Conservation (phyloP, 1,140 invertebrate species). For the Drosophila bifasciata region DNA sequence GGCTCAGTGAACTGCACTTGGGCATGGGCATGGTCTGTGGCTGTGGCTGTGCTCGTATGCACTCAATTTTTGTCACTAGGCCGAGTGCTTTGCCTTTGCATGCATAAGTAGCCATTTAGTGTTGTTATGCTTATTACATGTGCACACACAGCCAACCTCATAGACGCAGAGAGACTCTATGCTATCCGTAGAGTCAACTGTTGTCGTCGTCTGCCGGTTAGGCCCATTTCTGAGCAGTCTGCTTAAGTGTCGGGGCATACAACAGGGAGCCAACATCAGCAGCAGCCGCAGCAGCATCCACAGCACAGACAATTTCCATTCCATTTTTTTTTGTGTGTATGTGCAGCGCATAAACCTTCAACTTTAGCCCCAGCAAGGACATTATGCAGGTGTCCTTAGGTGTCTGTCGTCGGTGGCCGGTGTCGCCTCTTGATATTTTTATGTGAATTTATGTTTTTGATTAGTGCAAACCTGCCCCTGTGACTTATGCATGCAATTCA, state of each 20-base stretch:
- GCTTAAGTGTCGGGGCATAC: constrained; percentile 59
- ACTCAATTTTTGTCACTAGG: constrained; percentile 69
- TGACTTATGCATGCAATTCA: constrained; percentile 74
- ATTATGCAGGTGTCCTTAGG: constrained; percentile 63
- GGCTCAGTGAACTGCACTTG: constrained; percentile 70
- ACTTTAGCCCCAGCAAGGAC: constrained; percentile 69
- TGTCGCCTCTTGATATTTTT: constrained; percentile 62
- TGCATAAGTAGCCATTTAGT: constrained; percentile 80
- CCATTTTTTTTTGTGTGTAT: constrained; percentile 71
- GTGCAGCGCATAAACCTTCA: constrained; percentile 79
- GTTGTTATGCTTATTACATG: constrained; percentile 79
- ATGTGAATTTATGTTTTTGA: constrained; percentile 83
- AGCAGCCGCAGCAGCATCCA: constrained; percentile 36
- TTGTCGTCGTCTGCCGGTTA: constrained; percentile 45
- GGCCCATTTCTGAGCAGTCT: constrained; percentile 65
- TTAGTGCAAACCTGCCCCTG: constrained; percentile 67
- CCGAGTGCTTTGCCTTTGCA: constrained; percentile 63
- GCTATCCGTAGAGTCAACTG: constrained; percentile 59
- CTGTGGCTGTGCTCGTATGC: constrained; percentile 63
- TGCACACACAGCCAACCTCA: constrained; percentile 42
- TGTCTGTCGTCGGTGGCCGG: constrained; percentile 35
- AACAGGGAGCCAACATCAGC: constrained; percentile 15
- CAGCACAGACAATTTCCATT: constrained; percentile 70
- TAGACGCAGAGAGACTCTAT: constrained; percentile 5
- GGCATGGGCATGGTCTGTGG: constrained; percentile 6